Evolutionary conservation across 2,888 invertebrate genomes (phyloP), one percentile per base, ranked within the genome.

Genomic region (Meteorus colon): DNA sequence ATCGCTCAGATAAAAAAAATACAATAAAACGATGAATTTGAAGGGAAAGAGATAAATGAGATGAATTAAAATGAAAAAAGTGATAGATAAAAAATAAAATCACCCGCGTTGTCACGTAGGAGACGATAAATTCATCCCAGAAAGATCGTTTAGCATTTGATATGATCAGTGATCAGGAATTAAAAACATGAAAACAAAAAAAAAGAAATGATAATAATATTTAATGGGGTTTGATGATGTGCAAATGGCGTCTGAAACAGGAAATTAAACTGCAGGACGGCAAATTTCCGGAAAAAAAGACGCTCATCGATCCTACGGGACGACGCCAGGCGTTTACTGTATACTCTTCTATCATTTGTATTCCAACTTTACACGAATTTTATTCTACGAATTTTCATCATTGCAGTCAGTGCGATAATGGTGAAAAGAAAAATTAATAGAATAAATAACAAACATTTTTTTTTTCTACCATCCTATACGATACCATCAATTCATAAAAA

Each of bases 341-440:
- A 81, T 78, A 76, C 80, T 81, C 79, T 82, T 31, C 82, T 81
- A 81, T 83, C 77, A 83, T 84, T 85, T 83, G 71, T 83, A 82
- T 83, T 84, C 66, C 60, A 83, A 74, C 76, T 84, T 83, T 84
- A 84, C 81, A 83, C 81, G 81, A 82, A 80, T 83, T 85, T 84
- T 84, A 84, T 82, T 79, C 81, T 75, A 82, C 76, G 79, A 80
- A 81, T 84, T 79, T 84, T 81, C 19, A 80, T 77, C 77, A 80
- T 77, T 77, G 76, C 81, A 84, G 81, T 82, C 81, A 82, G 81
- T 77, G 77, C 72, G 62, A 66, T 67, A 66, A 69, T 41, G 48
- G 72, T 72, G 72, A 68, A 29, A 68, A 68, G 0, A 65, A 59
- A n/a, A 67, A 65, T 48, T 73, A 31, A 62, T 66, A 70, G 69